These are phyloP conservation scores for Pseudocheirus occidentalis DNA, from an alignment of 2,797 vertebrate species.

Conservation along the genomic window DNA sequence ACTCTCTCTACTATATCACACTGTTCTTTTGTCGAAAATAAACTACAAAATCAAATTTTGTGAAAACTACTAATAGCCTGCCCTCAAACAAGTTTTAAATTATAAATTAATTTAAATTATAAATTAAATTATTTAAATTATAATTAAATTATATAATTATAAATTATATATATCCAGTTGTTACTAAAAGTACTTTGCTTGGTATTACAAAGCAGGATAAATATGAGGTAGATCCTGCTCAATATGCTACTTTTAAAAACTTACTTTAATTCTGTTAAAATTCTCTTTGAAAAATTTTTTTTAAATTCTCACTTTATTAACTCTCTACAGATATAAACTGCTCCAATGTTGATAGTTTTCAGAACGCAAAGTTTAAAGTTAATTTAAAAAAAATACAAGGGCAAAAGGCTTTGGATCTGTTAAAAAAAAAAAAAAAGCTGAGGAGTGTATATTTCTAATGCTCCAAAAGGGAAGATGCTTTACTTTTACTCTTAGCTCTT, in stretches of 20 bases:
- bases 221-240: too few species aligned
- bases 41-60: too few species aligned
- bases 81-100: too few species aligned
- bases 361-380: background rate
- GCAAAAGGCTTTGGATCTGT: background rate
- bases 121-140: too few species aligned
- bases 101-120: too few species aligned
- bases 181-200: background rate
- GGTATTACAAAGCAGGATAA: background rate
- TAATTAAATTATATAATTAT: too few species aligned
- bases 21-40: too few species aligned
- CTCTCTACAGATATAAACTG: background rate
- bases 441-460: background rate
- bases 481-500: background rate
- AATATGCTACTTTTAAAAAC: background rate
- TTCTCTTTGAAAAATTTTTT: background rate
- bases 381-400: background rate
- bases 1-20: too few species aligned
- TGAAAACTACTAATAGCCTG: too few species aligned
- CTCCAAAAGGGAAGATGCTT: background rate
- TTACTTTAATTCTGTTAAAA: background rate
- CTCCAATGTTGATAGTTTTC: background rate
- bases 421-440: too few species aligned
- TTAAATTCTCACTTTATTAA: background rate
- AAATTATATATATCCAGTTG: too few species aligned